These are phyloP conservation scores for Pygoscelis adeliae DNA, from an alignment of 2,113 vertebrate species.

Conservation along the genomic window DNA sequence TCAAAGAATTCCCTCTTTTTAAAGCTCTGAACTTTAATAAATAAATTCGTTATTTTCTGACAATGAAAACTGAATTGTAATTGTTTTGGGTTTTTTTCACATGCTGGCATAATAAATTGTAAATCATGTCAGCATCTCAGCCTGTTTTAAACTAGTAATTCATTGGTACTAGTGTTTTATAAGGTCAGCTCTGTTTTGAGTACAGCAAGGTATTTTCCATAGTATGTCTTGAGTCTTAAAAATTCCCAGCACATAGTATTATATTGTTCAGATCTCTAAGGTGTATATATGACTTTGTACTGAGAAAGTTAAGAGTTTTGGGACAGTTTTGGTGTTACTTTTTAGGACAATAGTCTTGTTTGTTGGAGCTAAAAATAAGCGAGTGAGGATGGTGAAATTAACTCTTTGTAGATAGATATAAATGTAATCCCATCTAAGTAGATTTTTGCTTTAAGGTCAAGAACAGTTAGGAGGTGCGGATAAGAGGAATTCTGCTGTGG, in stretches of 20 bases:
- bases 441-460: background rate
- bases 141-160: background rate
- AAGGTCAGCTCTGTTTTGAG: slow-evolving; percentile 14
- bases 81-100: background rate
- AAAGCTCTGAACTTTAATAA: slow-evolving; percentile 16
- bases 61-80: slow-evolving; percentile 46
- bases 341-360: background rate
- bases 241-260: background rate
- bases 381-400: background rate
- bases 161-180: background rate
- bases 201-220: background rate
- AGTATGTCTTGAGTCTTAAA: background rate
- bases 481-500: background rate
- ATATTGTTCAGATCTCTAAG: background rate
- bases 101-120: slow-evolving; percentile 20
- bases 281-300: background rate
- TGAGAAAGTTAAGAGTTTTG: background rate
- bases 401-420: background rate
- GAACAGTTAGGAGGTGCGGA: background rate
- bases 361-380: background rate
- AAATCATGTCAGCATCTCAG: slow-evolving; percentile 48
- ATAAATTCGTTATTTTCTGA: slow-evolving; percentile 63
- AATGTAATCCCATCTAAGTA: background rate
- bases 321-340: background rate
- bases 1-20: slow-evolving; percentile 57